A percentile compares a stretch with the other conserved stretches of the same genome.
Evolutionary conservation across 2,113 vertebrate genomes (phyloP).

Genomic region (Gracilinanus agilis): DNA sequence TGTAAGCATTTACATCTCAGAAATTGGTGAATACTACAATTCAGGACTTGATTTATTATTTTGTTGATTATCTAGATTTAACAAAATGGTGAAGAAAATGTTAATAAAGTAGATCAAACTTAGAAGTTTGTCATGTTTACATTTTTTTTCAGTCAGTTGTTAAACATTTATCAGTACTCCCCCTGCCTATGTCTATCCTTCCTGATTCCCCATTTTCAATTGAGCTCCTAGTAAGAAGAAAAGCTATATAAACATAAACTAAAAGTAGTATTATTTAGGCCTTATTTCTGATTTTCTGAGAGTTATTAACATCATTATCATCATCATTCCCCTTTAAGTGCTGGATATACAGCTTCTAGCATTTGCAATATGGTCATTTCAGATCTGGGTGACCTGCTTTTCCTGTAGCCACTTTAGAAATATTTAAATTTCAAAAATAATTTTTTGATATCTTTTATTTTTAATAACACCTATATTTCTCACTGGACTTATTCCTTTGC

Average conservation of each 20-base stretch:
- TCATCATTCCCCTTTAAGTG: neutral
- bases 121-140: neutral
- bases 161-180: neutral
- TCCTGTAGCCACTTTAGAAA: neutral
- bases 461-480: neutral
- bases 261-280: neutral
- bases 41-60: neutral
- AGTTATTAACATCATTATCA: neutral
- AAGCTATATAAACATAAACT: neutral
- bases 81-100: neutral
- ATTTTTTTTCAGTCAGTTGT: neutral
- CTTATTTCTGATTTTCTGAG: neutral
- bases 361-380: neutral
- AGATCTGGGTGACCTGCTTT: neutral
- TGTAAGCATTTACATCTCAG: neutral
- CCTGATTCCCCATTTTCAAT: neutral
- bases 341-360: neutral
- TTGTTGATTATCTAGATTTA: neutral
- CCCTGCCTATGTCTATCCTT: neutral
- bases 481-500: neutral
- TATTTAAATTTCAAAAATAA: neutral
- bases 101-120: neutral
- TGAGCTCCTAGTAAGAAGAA: slow-evolving; percentile 3
- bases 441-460: neutral
- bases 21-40: neutral